phyloP scores from a whole-genome alignment of 1,140 invertebrate genomes.

The Charaxes varanes region DNA sequence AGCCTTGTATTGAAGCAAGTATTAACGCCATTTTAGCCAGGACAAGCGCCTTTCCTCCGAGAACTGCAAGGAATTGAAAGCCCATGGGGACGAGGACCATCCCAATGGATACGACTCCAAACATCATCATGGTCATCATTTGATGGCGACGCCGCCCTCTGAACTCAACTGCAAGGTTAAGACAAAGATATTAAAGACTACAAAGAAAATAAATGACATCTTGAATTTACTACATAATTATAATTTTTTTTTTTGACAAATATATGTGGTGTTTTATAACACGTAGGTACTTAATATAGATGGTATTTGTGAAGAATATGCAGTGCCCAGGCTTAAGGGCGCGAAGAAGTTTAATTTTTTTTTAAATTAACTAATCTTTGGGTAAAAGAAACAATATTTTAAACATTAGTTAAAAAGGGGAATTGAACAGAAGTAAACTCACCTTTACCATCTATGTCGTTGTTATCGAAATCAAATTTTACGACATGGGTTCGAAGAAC shows the following conservation, averaged over 20 bases:
- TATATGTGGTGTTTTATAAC: too few relatives aligned
- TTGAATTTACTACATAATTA: too few relatives aligned
- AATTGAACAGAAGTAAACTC: neutral
- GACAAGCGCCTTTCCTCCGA: slow-evolving; percentile 84
- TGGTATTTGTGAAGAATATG: too few relatives aligned
- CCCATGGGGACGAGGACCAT: slow-evolving; percentile 84
- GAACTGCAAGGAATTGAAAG: slow-evolving; percentile 84
- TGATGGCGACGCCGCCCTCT: slow-evolving; percentile 74
- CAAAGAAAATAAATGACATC: too few relatives aligned
- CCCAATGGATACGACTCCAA: slow-evolving; percentile 81
- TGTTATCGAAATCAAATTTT: slow-evolving; percentile 72
- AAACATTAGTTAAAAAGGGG: slow-evolving; percentile 8
- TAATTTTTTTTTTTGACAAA: too few relatives aligned
- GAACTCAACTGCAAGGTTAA: slow-evolving; percentile 65
- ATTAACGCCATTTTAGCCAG: slow-evolving; percentile 85
- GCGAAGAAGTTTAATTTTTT: too few relatives aligned
- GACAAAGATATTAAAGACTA: too few relatives aligned
- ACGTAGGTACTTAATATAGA: too few relatives aligned
- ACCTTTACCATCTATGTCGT: slow-evolving; percentile 50
- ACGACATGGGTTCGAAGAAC: slow-evolving; percentile 74
- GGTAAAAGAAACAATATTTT: too few relatives aligned
- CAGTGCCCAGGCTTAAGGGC: too few relatives aligned
- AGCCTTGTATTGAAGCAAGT: slow-evolving; percentile 84
- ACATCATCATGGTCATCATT: slow-evolving; percentile 83
- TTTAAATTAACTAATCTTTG: too few relatives aligned